Evolutionary conservation across 2,888 invertebrate species (phyloP).

Genomic region (Synanthedon andrenaeformis): DNA sequence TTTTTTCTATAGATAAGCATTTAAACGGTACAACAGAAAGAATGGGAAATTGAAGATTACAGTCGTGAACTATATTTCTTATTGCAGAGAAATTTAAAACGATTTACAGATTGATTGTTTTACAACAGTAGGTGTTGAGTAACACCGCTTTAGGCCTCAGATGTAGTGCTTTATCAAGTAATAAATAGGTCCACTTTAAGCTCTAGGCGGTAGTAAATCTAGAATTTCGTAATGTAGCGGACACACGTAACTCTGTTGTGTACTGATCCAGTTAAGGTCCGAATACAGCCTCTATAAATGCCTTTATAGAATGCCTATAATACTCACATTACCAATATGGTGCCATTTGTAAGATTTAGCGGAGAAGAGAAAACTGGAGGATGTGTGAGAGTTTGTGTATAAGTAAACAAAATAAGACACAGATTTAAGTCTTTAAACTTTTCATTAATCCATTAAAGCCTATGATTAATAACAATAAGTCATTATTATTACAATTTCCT

Average conservation of each 20-base stretch:
- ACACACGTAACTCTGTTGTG: constrained; percentile 18
- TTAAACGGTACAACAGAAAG: too few species aligned
- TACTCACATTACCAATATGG: neutral
- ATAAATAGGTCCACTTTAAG: neutral
- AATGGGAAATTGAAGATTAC: too few species aligned
- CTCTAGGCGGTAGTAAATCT: neutral
- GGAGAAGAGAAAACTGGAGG: neutral
- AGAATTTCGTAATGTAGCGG: constrained; percentile 16
- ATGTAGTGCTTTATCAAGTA: neutral
- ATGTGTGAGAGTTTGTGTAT: neutral
- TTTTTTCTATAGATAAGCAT: too few species aligned
- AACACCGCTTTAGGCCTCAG: neutral
- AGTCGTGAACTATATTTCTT: too few species aligned
- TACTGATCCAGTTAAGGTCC: constrained; percentile 19
- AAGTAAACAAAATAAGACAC: too few species aligned
- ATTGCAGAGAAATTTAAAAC: too few species aligned
- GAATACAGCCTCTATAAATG: constrained; percentile 4
- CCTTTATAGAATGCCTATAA: constrained; percentile 3
- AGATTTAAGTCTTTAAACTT: too few species aligned
- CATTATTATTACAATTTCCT: too few species aligned
- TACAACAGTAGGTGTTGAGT: too few species aligned
- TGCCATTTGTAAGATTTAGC: neutral
- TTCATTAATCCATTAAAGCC: too few species aligned
- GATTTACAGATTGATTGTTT: too few species aligned
- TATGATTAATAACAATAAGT: too few species aligned